Conservation (phyloP, 2,888 invertebrate species). For the Mellilla xanthometata region DNA sequence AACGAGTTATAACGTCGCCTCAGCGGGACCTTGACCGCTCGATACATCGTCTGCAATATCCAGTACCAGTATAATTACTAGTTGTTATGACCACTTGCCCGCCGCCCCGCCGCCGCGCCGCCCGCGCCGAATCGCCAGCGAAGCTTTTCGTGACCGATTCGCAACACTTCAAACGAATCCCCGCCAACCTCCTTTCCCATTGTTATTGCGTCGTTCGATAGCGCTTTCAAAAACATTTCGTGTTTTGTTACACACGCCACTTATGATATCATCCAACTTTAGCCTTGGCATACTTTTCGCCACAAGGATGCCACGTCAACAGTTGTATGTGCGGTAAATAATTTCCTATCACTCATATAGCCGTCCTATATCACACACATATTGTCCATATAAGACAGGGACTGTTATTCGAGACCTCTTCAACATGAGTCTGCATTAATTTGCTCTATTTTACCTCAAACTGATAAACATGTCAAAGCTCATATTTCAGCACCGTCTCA, state of each 20-base stretch:
- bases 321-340: slow-evolving; percentile 22
- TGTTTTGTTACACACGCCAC: slow-evolving; percentile 26
- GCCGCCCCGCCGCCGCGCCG: no score
- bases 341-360: slow-evolving; percentile 9
- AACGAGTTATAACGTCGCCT: slow-evolving; percentile 42
- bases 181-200: slow-evolving; percentile 52
- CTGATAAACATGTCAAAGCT: slow-evolving; percentile 21
- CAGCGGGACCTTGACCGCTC: slow-evolving; percentile 71
- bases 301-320: slow-evolving; percentile 18
- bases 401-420: not conserved
- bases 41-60: slow-evolving; percentile 41
- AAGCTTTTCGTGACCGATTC: slow-evolving; percentile 54
- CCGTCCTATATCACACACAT: slow-evolving; percentile 3
- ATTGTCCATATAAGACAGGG: slow-evolving; percentile 4
- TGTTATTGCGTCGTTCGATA: slow-evolving; percentile 43
- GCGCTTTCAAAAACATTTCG: slow-evolving; percentile 35
- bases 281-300: slow-evolving; percentile 32
- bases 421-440: not conserved
- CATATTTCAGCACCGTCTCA: slow-evolving; percentile 34
- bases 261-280: slow-evolving; percentile 22
- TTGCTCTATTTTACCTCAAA: slow-evolving; percentile 3
- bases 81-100: slow-evolving; percentile 19
- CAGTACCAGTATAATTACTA: slow-evolving; percentile 26
- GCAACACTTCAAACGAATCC: slow-evolving; percentile 47
- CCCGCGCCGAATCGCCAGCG: slow-evolving; percentile 37